phyloP scores from a whole-genome alignment of 2,113 vertebrate genomes.

The Prietella phreatophila region DNA sequence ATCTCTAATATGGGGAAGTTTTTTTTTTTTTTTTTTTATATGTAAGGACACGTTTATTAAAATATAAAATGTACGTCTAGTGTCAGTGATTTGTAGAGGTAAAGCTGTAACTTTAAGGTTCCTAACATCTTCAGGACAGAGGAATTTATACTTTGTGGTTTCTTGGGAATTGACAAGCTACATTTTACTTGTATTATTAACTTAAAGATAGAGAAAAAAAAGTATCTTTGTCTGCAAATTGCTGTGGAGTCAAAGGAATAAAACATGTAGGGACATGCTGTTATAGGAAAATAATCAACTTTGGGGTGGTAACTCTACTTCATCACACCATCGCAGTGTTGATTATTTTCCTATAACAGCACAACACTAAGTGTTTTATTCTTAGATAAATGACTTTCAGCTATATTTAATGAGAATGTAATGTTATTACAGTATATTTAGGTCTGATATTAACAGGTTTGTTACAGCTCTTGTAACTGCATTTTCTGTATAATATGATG shows the following conservation, averaged over 20 bases:
- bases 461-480: background rate
- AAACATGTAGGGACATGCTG: background rate
- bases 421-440: background rate
- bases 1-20: background rate
- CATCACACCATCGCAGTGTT: background rate
- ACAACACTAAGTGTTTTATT: background rate
- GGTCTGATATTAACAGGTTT: background rate
- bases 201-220: background rate
- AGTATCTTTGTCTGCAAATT: background rate
- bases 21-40: background rate
- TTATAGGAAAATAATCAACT: background rate
- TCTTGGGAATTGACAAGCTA: background rate
- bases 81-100: background rate
- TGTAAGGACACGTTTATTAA: background rate
- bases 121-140: background rate
- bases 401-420: slow-evolving; percentile 2
- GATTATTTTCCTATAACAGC: background rate
- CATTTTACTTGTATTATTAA: background rate
- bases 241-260: background rate
- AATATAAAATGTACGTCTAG: background rate
- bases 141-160: background rate
- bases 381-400: background rate
- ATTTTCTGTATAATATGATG: background rate
- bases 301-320: background rate
- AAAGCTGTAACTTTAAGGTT: background rate